Evolutionary conservation across 2,888 invertebrate genomes (phyloP).

Genomic region (Lasioglossum figueresi): DNA sequence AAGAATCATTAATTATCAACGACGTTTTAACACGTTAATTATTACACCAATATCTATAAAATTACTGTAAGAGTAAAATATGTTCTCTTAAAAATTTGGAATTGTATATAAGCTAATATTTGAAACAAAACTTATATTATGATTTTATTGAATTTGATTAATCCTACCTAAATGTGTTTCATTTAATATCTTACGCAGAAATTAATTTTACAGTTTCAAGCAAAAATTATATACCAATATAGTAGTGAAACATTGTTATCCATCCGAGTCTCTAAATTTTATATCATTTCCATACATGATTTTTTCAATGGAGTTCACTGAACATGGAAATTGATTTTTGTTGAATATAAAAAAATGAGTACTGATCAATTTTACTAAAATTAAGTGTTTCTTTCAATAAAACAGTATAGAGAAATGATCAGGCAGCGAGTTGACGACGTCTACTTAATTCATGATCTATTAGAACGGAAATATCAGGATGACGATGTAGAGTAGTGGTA

Average conservation of each 20-base stretch:
- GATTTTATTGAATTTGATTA: neutral
- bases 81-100: neutral
- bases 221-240: neutral
- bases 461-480: constrained; percentile 74
- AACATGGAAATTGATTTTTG: constrained; percentile 11
- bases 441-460: constrained; percentile 76
- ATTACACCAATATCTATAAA: neutral
- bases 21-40: neutral
- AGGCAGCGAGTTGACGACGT: constrained; percentile 77
- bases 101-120: neutral
- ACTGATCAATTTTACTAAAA: constrained; percentile 12
- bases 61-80: neutral
- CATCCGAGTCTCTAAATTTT: neutral
- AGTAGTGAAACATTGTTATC: neutral
- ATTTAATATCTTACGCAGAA: neutral
- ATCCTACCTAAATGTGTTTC: neutral
- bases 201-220: neutral
- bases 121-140: neutral
- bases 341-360: neutral
- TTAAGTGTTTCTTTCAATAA: neutral
- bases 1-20: constrained; percentile 4
- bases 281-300: neutral
- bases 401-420: constrained; percentile 42
- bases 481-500: constrained; percentile 72
- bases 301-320: neutral